Evolutionary conservation across 2,113 vertebrate species (phyloP).

Genomic region (Istiophorus platypterus): DNA sequence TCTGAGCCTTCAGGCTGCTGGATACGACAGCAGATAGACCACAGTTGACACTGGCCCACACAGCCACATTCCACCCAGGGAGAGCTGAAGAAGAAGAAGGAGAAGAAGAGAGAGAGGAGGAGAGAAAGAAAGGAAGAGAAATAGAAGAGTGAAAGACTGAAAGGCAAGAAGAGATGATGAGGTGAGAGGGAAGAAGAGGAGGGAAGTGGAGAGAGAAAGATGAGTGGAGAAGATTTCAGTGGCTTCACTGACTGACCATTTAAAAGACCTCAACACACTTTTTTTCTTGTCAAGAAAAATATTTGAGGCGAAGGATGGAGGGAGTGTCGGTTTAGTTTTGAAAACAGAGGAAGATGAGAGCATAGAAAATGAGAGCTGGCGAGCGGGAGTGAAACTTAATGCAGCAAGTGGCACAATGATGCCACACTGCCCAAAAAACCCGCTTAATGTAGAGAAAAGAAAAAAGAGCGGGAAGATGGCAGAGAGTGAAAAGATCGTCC

Average conservation of each 20-base stretch:
- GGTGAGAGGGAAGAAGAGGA: background rate
- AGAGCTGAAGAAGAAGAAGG: slow-evolving; percentile 17
- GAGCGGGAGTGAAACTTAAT: slow-evolving; percentile 27
- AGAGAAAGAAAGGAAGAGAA: background rate
- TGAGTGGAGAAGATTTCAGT: background rate
- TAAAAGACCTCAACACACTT: slow-evolving; percentile 19
- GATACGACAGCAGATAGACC: slow-evolving; percentile 68
- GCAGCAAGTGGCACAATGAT: slow-evolving; percentile 36
- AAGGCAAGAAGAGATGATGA: background rate
- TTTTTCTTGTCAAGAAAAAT: slow-evolving; percentile 20
- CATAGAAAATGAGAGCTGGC: slow-evolving; percentile 12
- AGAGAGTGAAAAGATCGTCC: slow-evolving; percentile 29
- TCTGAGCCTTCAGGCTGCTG: slow-evolving; percentile 64
- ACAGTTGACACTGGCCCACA: slow-evolving; percentile 77
- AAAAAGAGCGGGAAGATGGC: slow-evolving; percentile 23
- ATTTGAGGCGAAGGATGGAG: slow-evolving; percentile 11
- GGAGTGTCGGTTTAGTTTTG: slow-evolving; percentile 17
- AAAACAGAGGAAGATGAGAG: slow-evolving; percentile 33
- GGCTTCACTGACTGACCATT: slow-evolving; percentile 27
- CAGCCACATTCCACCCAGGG: slow-evolving; percentile 68
- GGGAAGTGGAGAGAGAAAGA: background rate
- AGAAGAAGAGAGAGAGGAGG: too few species aligned
- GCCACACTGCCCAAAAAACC: background rate
- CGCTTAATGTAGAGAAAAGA: slow-evolving; percentile 2
- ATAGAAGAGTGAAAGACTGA: background rate